A percentile compares a stretch with the other conserved stretches of the same genome.
Conservation (phyloP, 23 tunicate genomes). For the Corella eumyota region DNA sequence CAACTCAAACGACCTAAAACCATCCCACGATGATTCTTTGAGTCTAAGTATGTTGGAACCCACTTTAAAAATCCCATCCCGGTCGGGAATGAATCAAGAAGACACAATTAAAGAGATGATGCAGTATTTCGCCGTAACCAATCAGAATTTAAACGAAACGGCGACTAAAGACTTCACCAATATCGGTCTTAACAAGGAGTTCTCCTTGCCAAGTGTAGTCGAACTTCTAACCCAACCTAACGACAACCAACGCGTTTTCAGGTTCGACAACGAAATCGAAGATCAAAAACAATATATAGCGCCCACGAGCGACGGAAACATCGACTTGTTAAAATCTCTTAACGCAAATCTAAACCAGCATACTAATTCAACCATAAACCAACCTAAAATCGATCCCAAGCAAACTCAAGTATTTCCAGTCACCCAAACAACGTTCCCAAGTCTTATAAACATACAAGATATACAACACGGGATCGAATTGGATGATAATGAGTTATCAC, state of each 20-base stretch:
- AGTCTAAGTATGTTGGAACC: slow-evolving; percentile 46
- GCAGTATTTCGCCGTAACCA: slow-evolving; percentile 18
- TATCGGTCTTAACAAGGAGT: too few relatives aligned
- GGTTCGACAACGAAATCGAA: background rate
- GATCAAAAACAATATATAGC: too few relatives aligned
- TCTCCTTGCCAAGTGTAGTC: slow-evolving; percentile 41
- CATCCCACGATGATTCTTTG: background rate
- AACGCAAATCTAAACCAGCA: background rate
- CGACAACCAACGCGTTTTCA: slow-evolving; percentile 21
- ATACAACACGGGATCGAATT: background rate
- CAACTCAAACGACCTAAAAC: slow-evolving; percentile 1
- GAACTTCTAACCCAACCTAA: slow-evolving; percentile 20
- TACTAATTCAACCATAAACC: background rate
- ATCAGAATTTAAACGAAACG: background rate
- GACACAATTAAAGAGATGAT: slow-evolving; percentile 49
- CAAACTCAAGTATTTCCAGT: too few relatives aligned
- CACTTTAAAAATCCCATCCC: slow-evolving; percentile 8
- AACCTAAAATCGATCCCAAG: too few relatives aligned
- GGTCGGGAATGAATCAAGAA: slow-evolving; percentile 8
- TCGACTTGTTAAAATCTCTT: background rate
- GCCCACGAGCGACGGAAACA: background rate
- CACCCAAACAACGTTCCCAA: background rate
- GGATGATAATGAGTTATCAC: background rate
- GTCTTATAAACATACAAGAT: background rate
- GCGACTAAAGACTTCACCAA: background rate